Percentiles rank a stretch among this genome's conserved stretches.
Evolutionary conservation across 1,140 invertebrate species (phyloP).

Genomic region (Saccostrea echinata): DNA sequence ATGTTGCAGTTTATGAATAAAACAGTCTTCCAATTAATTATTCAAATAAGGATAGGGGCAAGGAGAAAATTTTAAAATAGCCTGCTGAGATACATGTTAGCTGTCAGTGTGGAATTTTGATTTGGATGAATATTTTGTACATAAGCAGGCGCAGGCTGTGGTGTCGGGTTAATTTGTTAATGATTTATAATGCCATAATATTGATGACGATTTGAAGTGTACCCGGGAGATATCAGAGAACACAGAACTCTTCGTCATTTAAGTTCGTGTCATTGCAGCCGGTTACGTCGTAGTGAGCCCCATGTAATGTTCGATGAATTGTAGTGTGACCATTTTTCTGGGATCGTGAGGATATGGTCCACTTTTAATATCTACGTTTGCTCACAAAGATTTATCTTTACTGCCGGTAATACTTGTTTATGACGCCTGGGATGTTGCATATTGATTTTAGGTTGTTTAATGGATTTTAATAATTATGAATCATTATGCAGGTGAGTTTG

Average conservation of each 20-base stretch:
- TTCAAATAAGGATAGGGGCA: constrained; percentile 10
- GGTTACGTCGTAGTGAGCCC: background rate
- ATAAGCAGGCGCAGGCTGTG: background rate
- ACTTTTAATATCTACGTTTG: background rate
- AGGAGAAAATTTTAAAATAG: background rate
- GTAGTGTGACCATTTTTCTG: background rate
- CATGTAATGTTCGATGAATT: too few relatives aligned
- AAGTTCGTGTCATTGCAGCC: background rate
- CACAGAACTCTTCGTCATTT: background rate
- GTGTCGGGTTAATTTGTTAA: background rate
- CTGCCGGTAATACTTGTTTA: background rate
- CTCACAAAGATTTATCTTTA: background rate
- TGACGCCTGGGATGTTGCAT: background rate
- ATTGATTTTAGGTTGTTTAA: background rate
- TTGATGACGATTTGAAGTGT: constrained; percentile 15
- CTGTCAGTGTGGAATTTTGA: background rate
- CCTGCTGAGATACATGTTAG: background rate
- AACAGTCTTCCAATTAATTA: constrained; percentile 13
- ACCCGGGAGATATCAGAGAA: constrained; percentile 11
- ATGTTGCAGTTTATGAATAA: background rate
- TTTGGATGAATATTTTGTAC: background rate
- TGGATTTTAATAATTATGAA: constrained; percentile 10
- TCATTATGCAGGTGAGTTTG: background rate
- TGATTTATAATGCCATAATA: constrained; percentile 15
- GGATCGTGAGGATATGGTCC: background rate